phyloP scores from a whole-genome alignment of 2,888 invertebrate species.

The Alsophila aescularia region DNA sequence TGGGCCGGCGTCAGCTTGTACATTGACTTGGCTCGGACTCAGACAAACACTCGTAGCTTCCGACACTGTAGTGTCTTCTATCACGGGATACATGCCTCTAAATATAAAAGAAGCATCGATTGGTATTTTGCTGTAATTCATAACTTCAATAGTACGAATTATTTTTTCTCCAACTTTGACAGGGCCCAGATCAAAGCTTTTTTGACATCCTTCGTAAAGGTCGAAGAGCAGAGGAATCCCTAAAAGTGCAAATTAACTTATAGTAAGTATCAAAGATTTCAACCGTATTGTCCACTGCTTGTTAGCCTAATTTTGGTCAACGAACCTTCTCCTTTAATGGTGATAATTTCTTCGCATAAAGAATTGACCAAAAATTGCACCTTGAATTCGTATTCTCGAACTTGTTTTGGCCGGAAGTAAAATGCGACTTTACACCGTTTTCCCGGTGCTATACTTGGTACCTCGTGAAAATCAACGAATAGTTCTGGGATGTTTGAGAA shows the following conservation, averaged over 20 bases:
- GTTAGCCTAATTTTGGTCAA: neutral
- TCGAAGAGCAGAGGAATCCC: constrained; percentile 74
- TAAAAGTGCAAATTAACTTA: neutral
- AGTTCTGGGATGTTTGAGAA: constrained; percentile 77
- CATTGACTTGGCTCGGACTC: constrained; percentile 45
- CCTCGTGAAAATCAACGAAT: constrained; percentile 72
- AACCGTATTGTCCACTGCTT: too few species aligned
- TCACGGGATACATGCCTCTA: constrained; percentile 71
- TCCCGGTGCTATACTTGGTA: constrained; percentile 66
- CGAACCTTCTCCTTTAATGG: constrained; percentile 83
- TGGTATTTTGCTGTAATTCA: constrained; percentile 82
- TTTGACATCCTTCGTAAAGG: constrained; percentile 78
- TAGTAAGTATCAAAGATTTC: too few species aligned
- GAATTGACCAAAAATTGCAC: constrained; percentile 83
- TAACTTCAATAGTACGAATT: constrained; percentile 81
- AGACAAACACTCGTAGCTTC: constrained; percentile 72
- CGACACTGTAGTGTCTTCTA: constrained; percentile 61
- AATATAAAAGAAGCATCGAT: constrained; percentile 83
- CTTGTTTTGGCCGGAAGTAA: constrained; percentile 83
- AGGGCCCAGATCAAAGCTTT: constrained; percentile 72
- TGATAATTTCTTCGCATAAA: constrained; percentile 75
- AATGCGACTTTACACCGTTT: constrained; percentile 75
- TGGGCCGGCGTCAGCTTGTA: constrained; percentile 46
- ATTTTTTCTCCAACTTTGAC: constrained; percentile 79
- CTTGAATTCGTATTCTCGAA: constrained; percentile 76